Conservation (phyloP, 2,797 vertebrate species). For the Myripristis murdjan region DNA sequence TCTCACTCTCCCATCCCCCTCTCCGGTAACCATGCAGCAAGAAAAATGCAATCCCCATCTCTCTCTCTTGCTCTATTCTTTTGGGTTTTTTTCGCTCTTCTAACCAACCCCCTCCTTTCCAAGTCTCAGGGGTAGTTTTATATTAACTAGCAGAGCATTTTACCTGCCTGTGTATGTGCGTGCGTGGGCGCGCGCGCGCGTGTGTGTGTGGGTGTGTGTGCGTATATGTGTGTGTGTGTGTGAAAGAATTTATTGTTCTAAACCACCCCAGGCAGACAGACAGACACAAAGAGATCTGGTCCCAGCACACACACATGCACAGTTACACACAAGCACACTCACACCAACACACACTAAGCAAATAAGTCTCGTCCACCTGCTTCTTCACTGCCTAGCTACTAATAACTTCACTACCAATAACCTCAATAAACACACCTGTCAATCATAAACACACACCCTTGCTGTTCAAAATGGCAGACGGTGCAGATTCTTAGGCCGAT, state of each 20-base stretch:
- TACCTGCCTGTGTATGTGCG: slow-evolving; percentile 67
- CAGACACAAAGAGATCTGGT: slow-evolving; percentile 64
- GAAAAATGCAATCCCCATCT: slow-evolving; percentile 25
- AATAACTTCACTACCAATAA: slow-evolving; percentile 13
- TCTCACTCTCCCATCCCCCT: slow-evolving; percentile 5
- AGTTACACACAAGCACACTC: slow-evolving; percentile 12
- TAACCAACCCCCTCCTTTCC: slow-evolving; percentile 29
- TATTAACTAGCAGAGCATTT: slow-evolving; percentile 82
- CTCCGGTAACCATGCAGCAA: slow-evolving; percentile 70
- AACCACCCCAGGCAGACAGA: slow-evolving; percentile 34
- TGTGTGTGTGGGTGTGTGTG: slow-evolving; percentile 37
- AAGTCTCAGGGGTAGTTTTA: slow-evolving; percentile 78
- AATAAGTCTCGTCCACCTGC: slow-evolving; percentile 11
- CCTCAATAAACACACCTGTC: slow-evolving; percentile 42
- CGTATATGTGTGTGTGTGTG: too few species aligned
- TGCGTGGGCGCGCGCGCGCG: slow-evolving; percentile 3
- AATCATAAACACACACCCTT: slow-evolving; percentile 42
- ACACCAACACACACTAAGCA: slow-evolving; percentile 8
- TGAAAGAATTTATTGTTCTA: slow-evolving; percentile 82
- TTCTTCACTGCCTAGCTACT: not conserved
- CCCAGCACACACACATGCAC: slow-evolving; percentile 22
- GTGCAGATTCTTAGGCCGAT: slow-evolving; percentile 44
- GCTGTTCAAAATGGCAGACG: slow-evolving; percentile 15
- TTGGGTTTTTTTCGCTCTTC: not conserved
- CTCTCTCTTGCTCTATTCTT: not conserved